A percentile compares a stretch with the other conserved stretches of the same genome.
These are phyloP conservation scores for Axis porcinus DNA, from an alignment of 2,113 vertebrate species.

Conservation along the genomic window DNA sequence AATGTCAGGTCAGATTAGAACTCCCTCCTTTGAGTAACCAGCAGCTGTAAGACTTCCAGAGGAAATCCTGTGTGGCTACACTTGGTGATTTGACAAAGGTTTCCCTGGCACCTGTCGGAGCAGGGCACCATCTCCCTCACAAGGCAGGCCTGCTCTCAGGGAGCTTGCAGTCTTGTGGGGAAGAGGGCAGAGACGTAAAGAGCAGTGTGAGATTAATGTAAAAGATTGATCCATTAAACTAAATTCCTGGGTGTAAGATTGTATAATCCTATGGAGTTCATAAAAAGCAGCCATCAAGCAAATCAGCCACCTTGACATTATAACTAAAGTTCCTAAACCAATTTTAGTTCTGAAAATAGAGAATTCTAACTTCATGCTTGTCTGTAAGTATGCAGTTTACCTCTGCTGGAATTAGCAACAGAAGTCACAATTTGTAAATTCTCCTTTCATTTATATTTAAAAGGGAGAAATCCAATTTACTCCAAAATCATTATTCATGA, in stretches of 20 bases:
- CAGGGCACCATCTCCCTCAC: background rate
- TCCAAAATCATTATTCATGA: background rate
- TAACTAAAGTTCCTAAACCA: background rate
- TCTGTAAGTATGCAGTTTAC: background rate
- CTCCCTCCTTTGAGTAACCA: background rate
- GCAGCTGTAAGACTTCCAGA: background rate
- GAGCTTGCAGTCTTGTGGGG: background rate
- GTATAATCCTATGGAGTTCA: background rate
- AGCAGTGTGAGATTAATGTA: background rate
- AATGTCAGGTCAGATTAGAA: background rate
- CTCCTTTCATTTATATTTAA: background rate
- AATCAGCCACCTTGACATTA: background rate
- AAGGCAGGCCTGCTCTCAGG: background rate
- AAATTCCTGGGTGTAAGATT: conserved; percentile 15
- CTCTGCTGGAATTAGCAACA: background rate
- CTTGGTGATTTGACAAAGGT: background rate
- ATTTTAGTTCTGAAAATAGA: conserved; percentile 25
- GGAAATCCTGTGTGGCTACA: background rate
- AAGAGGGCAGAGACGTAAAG: background rate
- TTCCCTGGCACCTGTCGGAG: background rate
- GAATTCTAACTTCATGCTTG: background rate
- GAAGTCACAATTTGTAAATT: background rate
- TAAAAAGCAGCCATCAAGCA: conserved; percentile 35
- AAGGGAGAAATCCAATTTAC: conserved; percentile 6
- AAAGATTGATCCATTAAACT: background rate